phyloP scores from a whole-genome alignment of 2,113 vertebrate genomes.

The Chroicocephalus ridibundus region DNA sequence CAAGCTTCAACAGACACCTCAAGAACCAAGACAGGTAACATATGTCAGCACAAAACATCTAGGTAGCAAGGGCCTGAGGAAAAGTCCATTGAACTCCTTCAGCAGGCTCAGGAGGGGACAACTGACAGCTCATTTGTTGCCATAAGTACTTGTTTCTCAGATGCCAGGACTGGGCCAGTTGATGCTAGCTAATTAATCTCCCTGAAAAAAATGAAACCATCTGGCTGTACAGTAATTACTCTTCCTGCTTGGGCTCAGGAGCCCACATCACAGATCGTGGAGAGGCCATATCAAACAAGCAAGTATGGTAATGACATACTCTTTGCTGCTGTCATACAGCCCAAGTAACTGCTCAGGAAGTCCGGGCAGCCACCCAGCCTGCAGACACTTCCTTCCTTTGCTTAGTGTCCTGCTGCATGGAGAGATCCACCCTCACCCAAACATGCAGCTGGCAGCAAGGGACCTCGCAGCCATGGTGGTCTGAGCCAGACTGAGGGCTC shows the following conservation, averaged over 20 bases:
- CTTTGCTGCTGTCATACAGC: neutral
- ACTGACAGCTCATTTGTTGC: slow-evolving; percentile 1
- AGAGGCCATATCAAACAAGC: neutral
- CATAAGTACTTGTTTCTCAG: neutral
- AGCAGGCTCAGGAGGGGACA: neutral
- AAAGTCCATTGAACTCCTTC: neutral
- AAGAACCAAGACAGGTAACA: neutral
- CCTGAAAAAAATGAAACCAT: neutral
- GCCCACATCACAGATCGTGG: neutral
- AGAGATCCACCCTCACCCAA: neutral
- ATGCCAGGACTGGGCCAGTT: neutral
- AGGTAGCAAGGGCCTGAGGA: neutral
- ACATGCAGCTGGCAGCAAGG: neutral
- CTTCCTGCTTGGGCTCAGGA: neutral
- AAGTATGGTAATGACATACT: neutral
- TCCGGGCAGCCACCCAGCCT: neutral
- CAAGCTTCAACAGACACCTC: neutral
- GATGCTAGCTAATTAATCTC: neutral
- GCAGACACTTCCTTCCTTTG: neutral
- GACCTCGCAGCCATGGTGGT: neutral
- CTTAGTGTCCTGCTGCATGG: neutral
- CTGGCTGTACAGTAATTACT: slow-evolving; percentile 2
- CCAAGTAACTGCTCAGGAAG: neutral
- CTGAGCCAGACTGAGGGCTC: neutral
- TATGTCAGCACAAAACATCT: neutral